A percentile compares a stretch with the other conserved stretches of the same genome.
These are phyloP conservation scores for Pristionchus arcanus DNA, from an alignment of 2,888 invertebrate species.

Conservation along the genomic window DNA sequence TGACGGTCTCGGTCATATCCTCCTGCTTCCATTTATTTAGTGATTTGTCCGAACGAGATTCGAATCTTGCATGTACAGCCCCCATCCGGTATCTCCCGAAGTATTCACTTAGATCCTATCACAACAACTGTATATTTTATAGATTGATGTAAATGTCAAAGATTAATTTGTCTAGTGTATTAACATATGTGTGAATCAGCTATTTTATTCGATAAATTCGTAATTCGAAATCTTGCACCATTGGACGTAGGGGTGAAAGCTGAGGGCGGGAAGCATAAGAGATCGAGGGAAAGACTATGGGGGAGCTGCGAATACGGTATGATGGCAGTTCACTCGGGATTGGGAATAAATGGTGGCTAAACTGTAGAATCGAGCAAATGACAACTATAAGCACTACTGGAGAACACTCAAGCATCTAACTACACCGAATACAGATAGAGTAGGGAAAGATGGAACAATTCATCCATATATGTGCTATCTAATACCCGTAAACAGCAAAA, in stretches of 20 bases:
- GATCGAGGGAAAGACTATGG: conserved; percentile 29
- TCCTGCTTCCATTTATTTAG: not conserved
- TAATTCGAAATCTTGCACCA: conserved; percentile 50
- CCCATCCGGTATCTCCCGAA: conserved; percentile 5
- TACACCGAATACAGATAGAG: conserved; percentile 8
- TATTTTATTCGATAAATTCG: not conserved
- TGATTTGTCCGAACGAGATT: not conserved
- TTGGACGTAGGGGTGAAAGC: conserved; percentile 15
- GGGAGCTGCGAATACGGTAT: conserved; percentile 1
- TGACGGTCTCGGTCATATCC: conserved; percentile 31
- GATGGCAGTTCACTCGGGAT: conserved; percentile 47
- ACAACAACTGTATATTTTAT: not conserved
- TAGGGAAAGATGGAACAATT: not conserved
- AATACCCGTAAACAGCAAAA: not conserved
- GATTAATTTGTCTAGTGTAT: not conserved
- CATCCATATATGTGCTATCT: conserved; percentile 45
- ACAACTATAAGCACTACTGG: conserved; percentile 45
- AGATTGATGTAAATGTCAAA: not conserved
- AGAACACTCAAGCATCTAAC: conserved; percentile 46
- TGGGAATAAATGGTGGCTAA: not conserved
- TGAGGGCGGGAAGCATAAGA: conserved; percentile 10
- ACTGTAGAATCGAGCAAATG: conserved; percentile 16
- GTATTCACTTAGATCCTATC: conserved; percentile 43
- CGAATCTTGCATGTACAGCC: conserved; percentile 33
- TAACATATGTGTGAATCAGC: not conserved